Base-by-base conservation (phyloP, 2,113 vertebrate species). In the Prolemur simus region DNA sequence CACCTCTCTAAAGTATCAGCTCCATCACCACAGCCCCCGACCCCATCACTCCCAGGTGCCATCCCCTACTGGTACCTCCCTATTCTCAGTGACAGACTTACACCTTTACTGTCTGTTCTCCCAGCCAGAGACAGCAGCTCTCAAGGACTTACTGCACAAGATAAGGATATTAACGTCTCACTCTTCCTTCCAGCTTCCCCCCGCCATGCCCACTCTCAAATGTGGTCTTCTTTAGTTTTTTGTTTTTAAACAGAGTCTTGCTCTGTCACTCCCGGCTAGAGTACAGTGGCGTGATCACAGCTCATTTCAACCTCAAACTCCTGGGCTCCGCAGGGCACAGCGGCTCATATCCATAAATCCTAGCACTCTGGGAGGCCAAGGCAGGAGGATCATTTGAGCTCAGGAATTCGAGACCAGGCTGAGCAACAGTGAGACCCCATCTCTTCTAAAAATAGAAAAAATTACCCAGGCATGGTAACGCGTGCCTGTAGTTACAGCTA, bases 1-100 rank as follows among this genome's bases (percentile, higher is more conserved):
- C 15, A 18, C 17, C 89, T 29, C 39, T n/a, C 29, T 20, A 29
- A 13, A n/a, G 29, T 2, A 13, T 4, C 34, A 52, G 23, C 37
- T 29, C 0, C 2, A 4, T 32, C 32, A 2, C 42, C 14, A 25
- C 0, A 12, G 7, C 13, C 8, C 32, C n/a, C 2, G 14, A 54
- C 45, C 49, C 6, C 32, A 25, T 1, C 17, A 37, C 94, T 49
- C 58, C 45, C 3, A 12, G 37, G 13, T 2, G 45, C 34, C 34
- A 5, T 0, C 49, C 68, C 29, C 49, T 54, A 8, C 45, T 9
- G 21, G 84, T 9, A 42, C 60, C 25, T 29, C 5, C 25, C 56
- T 13, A 3, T 76, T 27, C 15, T 27, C 68, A 34, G 68, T 13
- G 66, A 27, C 39, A 69, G 81, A 93, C 20, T 39, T 23, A 45